Conservation (phyloP, 2,888 invertebrate species). For the Thera britannica region DNA sequence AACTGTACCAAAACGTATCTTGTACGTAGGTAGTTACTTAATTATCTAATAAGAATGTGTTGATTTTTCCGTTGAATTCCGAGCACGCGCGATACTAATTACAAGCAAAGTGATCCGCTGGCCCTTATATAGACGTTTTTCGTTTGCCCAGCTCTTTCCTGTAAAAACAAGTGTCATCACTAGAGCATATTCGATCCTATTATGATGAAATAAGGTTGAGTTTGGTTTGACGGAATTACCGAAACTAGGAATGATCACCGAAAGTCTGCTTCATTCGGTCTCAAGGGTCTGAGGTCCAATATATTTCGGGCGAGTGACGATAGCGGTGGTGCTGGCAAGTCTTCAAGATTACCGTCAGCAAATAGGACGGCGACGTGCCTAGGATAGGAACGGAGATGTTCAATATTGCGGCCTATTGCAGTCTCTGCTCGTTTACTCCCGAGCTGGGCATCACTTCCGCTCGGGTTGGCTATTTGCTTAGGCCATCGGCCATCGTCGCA, state of each 20-base stretch:
- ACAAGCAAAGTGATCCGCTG: slow-evolving; percentile 72
- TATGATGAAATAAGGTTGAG: slow-evolving; percentile 26
- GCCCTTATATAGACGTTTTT: slow-evolving; percentile 68
- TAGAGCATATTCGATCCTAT: slow-evolving; percentile 33
- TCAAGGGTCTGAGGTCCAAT: slow-evolving; percentile 73
- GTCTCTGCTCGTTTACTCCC: slow-evolving; percentile 46
- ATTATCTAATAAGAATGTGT: slow-evolving; percentile 43
- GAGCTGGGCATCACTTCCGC: slow-evolving; percentile 32
- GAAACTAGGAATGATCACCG: slow-evolving; percentile 60
- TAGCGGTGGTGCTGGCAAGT: slow-evolving; percentile 55
- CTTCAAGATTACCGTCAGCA: slow-evolving; percentile 77
- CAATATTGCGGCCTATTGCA: slow-evolving; percentile 59
- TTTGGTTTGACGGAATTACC: slow-evolving; percentile 33
- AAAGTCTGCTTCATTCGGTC: slow-evolving; percentile 57
- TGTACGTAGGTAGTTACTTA: slow-evolving; percentile 27
- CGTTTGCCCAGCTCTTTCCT: slow-evolving; percentile 68
- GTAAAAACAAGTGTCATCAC: slow-evolving; percentile 57
- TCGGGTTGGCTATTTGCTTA: slow-evolving; percentile 34
- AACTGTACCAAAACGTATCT: slow-evolving; percentile 2
- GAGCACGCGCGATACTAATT: slow-evolving; percentile 70
- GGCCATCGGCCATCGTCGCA: slow-evolving; percentile 18
- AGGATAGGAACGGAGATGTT: slow-evolving; percentile 57
- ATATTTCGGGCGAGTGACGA: slow-evolving; percentile 62
- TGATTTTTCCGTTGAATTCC: slow-evolving; percentile 51
- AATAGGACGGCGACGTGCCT: slow-evolving; percentile 70